Conservation (phyloP, 2,113 vertebrate species). For the Casuarius casuarius region DNA sequence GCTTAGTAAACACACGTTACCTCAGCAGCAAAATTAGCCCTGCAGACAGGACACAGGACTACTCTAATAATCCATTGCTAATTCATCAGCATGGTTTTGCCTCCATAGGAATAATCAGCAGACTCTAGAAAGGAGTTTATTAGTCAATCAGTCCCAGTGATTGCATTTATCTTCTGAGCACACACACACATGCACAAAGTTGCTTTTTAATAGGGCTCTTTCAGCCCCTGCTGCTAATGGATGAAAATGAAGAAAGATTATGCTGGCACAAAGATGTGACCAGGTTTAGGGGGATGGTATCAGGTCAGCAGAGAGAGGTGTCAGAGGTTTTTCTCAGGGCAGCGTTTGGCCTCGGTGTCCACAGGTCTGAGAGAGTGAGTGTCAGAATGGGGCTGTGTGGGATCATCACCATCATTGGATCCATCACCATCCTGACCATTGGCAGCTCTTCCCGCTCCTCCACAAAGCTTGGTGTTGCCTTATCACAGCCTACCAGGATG, state of each 20-base stretch:
- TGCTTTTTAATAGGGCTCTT: background rate
- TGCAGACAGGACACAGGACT: background rate
- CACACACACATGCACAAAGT: background rate
- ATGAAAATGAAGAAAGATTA: background rate
- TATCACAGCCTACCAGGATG: background rate
- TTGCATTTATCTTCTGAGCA: constrained; percentile 43
- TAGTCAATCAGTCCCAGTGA: constrained; percentile 18
- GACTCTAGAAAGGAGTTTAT: constrained; percentile 26
- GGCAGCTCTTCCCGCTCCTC: background rate
- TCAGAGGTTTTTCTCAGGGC: background rate
- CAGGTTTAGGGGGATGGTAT: background rate
- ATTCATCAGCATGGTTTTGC: constrained; percentile 23
- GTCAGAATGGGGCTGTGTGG: background rate
- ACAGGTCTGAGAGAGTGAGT: background rate
- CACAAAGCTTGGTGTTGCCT: background rate
- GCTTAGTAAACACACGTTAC: background rate
- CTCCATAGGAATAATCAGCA: constrained; percentile 45
- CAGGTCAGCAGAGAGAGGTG: accelerated
- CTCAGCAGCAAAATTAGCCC: background rate
- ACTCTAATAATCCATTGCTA: constrained; percentile 5
- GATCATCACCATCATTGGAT: background rate
- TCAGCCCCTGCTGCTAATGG: background rate
- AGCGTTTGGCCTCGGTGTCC: accelerated
- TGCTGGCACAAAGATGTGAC: background rate
- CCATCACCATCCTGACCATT: background rate